These are phyloP conservation scores for Cygnus olor DNA, from an alignment of 2,797 vertebrate species.

Conservation along the genomic window DNA sequence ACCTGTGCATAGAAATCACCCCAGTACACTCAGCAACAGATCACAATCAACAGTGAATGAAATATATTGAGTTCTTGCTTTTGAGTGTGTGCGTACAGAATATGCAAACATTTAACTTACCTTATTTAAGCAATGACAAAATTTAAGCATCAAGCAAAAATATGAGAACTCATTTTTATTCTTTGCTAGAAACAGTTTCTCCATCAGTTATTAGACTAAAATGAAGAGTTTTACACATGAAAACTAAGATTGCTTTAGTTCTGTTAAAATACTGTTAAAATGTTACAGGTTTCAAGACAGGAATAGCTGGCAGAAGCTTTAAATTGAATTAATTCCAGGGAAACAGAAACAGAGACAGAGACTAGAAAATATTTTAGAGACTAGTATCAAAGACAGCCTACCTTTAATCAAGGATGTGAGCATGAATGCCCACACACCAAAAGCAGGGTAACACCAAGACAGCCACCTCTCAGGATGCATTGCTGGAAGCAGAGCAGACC, in stretches of 20 bases:
- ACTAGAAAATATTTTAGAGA: not conserved
- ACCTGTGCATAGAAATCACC: not conserved
- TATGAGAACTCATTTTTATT: not conserved
- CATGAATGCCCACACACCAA: not conserved
- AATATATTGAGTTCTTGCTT: not conserved
- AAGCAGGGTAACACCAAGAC: not conserved
- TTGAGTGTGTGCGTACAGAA: not conserved
- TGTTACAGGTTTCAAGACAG: not conserved
- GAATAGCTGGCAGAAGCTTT: not conserved
- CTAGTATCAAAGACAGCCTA: slow-evolving; percentile 43
- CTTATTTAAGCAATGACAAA: not conserved
- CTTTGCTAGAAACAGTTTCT: not conserved
- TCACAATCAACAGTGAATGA: not conserved
- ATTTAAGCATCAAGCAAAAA: not conserved
- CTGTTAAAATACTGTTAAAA: not conserved
- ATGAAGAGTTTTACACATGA: not conserved
- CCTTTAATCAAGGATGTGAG: slow-evolving; percentile 50
- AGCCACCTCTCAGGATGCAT: slow-evolving; percentile 32
- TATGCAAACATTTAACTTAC: not conserved
- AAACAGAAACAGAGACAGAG: slow-evolving; percentile 7
- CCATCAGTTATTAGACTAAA: not conserved
- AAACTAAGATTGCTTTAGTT: not conserved
- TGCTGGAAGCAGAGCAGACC: not conserved
- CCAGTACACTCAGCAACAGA: not conserved
- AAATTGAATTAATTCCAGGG: not conserved